Evolutionary conservation across 1,140 invertebrate species (phyloP).

Genomic region (Calliopsis andreniformis): DNA sequence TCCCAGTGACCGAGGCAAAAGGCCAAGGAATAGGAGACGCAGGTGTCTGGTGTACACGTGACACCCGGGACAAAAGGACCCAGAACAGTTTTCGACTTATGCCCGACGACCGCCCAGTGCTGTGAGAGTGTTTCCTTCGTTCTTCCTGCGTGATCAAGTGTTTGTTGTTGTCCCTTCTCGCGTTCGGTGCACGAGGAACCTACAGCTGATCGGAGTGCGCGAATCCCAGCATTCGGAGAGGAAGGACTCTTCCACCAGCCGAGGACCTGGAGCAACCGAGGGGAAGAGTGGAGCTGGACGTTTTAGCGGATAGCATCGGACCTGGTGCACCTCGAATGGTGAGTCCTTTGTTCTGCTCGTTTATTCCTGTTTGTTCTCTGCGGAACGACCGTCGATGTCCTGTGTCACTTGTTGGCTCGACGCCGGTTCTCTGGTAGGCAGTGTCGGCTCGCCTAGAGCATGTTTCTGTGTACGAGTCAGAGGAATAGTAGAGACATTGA

Average conservation of each 20-base stretch:
- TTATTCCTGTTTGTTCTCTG: background rate
- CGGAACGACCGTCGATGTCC: too few relatives aligned
- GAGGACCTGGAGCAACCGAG: background rate
- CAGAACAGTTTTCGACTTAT: background rate
- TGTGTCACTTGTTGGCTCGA: too few relatives aligned
- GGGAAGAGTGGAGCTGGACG: constrained; percentile 32
- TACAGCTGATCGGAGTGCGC: constrained; percentile 12
- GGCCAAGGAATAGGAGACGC: background rate
- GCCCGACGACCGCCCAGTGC: background rate
- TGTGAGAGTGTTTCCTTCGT: constrained; percentile 32
- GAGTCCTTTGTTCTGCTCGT: constrained; percentile 35
- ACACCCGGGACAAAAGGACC: background rate
- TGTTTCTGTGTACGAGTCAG: background rate
- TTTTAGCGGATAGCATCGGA: constrained; percentile 49
- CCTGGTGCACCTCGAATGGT: constrained; percentile 45
- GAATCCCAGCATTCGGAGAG: too few relatives aligned
- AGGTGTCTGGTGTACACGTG: constrained; percentile 4
- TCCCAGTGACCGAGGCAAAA: background rate
- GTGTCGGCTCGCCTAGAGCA: too few relatives aligned
- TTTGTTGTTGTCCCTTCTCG: background rate
- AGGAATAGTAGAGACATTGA: constrained; percentile 24
- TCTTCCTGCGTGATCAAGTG: constrained; percentile 10
- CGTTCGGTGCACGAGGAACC: background rate
- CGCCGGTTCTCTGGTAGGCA: too few relatives aligned
- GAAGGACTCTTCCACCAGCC: background rate